These are phyloP conservation scores for Myotis yumanensis DNA, from an alignment of 2,113 vertebrate genomes.

Conservation along the genomic window DNA sequence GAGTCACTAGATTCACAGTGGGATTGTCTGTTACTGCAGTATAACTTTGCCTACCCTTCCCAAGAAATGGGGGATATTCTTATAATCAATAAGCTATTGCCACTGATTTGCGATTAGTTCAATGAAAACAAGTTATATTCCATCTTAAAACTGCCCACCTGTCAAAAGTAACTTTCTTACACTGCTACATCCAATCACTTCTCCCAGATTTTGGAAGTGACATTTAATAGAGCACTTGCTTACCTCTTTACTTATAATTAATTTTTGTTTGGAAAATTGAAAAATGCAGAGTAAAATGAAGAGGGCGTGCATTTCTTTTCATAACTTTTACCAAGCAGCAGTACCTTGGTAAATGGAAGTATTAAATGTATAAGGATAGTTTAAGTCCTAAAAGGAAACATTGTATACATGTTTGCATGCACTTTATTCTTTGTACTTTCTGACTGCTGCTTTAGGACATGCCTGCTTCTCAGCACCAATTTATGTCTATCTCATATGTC, in stretches of 20 bases:
- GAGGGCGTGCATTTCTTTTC: neutral
- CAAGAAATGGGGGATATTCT: neutral
- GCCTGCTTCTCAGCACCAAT: neutral
- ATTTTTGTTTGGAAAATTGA: neutral
- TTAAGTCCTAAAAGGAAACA: neutral
- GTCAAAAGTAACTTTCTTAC: neutral
- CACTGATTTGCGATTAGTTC: neutral
- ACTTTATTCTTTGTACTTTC: neutral
- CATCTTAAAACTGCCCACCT: neutral
- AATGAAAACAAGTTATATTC: neutral
- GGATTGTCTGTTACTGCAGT: neutral
- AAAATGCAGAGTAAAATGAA: slow-evolving; percentile 6
- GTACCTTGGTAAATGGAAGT: neutral
- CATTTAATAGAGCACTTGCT: neutral
- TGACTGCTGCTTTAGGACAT: neutral
- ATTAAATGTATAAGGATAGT: neutral
- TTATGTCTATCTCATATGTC: neutral
- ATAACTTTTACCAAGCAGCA: neutral
- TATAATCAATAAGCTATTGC: neutral
- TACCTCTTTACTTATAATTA: neutral
- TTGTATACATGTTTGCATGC: neutral
- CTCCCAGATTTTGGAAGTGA: neutral
- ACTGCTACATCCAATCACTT: neutral
- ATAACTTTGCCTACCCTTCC: neutral
- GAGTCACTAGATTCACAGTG: neutral